These are phyloP conservation scores for Caiman crocodilus DNA, from an alignment of 2,797 vertebrate genomes.

Conservation along the genomic window DNA sequence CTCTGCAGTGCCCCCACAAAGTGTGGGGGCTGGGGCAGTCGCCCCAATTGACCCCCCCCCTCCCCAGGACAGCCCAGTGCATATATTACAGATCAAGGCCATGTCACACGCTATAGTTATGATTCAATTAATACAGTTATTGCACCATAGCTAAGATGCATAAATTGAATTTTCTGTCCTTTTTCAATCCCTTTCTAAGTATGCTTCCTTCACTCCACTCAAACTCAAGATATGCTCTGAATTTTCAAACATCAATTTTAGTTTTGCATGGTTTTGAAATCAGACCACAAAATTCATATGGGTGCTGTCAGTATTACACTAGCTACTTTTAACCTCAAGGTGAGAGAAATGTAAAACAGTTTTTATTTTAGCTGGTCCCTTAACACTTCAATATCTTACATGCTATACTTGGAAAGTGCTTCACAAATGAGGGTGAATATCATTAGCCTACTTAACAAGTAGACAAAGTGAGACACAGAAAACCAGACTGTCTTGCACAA, in stretches of 20 bases:
- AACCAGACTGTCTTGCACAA: background rate
- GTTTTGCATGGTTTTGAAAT: background rate
- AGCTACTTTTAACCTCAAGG: background rate
- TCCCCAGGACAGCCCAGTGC: too few species aligned
- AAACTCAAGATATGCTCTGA: background rate
- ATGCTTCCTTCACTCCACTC: too few species aligned
- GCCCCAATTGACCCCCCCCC: too few species aligned
- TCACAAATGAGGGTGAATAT: background rate
- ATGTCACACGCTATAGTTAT: too few species aligned
- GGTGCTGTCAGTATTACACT: background rate
- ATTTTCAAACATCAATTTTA: background rate
- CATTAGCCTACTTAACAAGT: background rate
- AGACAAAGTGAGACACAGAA: background rate
- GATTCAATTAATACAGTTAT: too few species aligned
- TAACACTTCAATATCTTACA: background rate
- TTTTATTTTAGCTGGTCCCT: background rate
- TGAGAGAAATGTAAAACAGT: background rate
- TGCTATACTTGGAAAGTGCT: background rate
- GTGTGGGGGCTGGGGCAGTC: too few species aligned
- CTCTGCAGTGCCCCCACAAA: too few species aligned
- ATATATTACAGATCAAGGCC: too few species aligned
- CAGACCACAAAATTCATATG: background rate
- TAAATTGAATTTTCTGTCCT: too few species aligned
- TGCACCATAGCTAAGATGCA: too few species aligned
- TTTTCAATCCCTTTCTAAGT: too few species aligned